Conservation (phyloP, 2,797 vertebrate genomes). For the Cuniculus paca region DNA sequence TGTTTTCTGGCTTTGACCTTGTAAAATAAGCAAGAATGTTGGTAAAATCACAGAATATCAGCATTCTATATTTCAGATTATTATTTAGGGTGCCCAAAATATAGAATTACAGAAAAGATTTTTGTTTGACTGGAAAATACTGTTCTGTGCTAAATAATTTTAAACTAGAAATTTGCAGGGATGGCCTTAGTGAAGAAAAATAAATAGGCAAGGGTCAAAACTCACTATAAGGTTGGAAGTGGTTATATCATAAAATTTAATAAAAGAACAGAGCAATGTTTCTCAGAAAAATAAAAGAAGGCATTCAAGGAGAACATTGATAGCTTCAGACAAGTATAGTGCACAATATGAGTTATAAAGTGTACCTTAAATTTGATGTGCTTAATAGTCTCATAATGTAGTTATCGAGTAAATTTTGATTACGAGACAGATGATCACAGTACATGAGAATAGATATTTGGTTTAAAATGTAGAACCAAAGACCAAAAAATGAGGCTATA, state of each 20-base stretch:
- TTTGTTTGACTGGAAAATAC: neutral
- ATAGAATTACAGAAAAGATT: neutral
- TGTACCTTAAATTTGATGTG: slow-evolving; percentile 8
- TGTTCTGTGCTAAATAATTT: slow-evolving; percentile 14
- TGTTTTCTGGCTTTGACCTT: neutral
- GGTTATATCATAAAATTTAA: slow-evolving; percentile 31
- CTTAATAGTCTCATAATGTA: slow-evolving; percentile 3
- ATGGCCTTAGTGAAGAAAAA: slow-evolving; percentile 29
- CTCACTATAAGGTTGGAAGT: neutral
- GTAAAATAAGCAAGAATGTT: slow-evolving; percentile 2
- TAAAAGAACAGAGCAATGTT: slow-evolving; percentile 1
- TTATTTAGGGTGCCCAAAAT: neutral
- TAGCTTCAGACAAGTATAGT: neutral
- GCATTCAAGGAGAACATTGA: neutral
- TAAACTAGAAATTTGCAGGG: neutral
- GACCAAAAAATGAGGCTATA: neutral
- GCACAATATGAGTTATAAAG: neutral
- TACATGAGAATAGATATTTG: neutral
- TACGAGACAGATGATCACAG: neutral
- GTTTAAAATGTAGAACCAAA: neutral
- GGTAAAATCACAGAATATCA: neutral
- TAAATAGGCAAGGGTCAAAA: slow-evolving; percentile 6
- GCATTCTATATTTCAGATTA: neutral
- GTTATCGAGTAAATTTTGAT: neutral
- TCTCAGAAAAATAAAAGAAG: slow-evolving; percentile 13